These are phyloP conservation scores for Polyommatus icarus DNA, from an alignment of 2,888 invertebrate genomes.

Conservation along the genomic window DNA sequence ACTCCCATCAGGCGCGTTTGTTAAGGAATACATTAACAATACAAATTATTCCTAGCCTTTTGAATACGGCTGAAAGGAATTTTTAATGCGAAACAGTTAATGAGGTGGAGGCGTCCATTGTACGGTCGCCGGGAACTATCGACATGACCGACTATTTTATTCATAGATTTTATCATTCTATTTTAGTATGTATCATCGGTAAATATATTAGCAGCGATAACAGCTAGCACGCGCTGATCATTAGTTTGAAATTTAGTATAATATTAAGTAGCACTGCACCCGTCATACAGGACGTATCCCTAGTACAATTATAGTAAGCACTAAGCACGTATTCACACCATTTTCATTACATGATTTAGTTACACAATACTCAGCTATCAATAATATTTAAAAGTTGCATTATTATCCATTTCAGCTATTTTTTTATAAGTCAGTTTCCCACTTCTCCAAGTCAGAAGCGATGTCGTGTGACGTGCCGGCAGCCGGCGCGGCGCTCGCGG, in stretches of 20 bases:
- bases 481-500: not conserved
- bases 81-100: not conserved
- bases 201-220: no score
- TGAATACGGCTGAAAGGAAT: not conserved
- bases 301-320: no score
- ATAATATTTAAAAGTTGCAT: not conserved
- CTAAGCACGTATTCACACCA: no score
- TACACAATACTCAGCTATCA: not conserved
- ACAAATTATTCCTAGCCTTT: not conserved
- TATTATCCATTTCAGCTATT: not conserved
- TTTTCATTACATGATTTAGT: no score
- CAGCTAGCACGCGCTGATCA: no score
- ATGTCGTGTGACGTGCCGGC: not conserved
- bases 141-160: not conserved
- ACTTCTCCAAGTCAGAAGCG: not conserved
- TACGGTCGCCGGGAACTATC: not conserved
- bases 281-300: no score
- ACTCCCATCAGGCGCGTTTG: not conserved
- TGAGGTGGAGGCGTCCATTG: not conserved
- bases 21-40: not conserved
- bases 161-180: not conserved
- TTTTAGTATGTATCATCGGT: not conserved
- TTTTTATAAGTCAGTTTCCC: not conserved
- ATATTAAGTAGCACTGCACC: no score
- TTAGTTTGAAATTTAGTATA: no score